Evolutionary conservation across 2,113 vertebrate genomes (phyloP).

Genomic region (Peromyscus polionotus): DNA sequence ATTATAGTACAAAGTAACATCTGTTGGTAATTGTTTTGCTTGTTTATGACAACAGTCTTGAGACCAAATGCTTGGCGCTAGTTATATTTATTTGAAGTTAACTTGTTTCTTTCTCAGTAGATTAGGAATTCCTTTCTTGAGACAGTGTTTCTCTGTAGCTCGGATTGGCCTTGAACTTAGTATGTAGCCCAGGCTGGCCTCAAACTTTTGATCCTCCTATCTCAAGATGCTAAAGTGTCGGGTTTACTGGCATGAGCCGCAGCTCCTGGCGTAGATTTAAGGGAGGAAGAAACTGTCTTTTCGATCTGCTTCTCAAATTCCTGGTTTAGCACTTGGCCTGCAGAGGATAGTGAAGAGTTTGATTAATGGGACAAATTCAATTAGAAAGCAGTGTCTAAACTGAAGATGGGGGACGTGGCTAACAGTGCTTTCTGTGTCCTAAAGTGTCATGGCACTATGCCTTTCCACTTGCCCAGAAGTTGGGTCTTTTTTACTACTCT

Average conservation of each 20-base stretch:
- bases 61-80: not conserved
- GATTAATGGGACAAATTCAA: not conserved
- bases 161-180: not conserved
- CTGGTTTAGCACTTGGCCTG: not conserved
- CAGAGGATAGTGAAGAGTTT: not conserved
- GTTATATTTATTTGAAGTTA: not conserved
- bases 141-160: not conserved
- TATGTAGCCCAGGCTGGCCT: not conserved
- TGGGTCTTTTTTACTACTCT: not conserved
- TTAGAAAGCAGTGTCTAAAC: not conserved
- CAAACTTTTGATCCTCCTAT: not conserved
- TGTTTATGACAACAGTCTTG: not conserved
- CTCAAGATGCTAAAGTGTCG: not conserved
- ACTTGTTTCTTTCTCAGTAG: not conserved
- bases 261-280: not conserved
- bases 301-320: not conserved
- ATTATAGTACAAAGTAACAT: not conserved
- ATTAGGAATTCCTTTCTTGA: not conserved
- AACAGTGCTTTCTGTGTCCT: not conserved
- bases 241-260: not conserved
- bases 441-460: not conserved
- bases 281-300: not conserved
- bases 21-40: slow-evolving; percentile 45
- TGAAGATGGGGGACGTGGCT: not conserved
- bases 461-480: not conserved